These are phyloP conservation scores for Scaptomyza graminum DNA, from an alignment of 1,140 invertebrate genomes.

Conservation along the genomic window DNA sequence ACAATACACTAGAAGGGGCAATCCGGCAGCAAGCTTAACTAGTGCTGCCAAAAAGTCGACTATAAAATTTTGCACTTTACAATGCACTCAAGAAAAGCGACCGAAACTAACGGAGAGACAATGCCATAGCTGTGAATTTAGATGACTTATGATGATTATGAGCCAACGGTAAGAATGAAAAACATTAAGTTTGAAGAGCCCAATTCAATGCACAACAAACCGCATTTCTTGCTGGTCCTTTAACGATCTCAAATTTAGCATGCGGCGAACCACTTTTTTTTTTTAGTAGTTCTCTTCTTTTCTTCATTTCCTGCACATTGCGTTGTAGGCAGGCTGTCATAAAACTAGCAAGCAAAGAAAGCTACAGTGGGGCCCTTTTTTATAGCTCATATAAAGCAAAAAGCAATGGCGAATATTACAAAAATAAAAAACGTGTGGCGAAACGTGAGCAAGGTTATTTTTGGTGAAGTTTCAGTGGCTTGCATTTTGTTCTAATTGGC, in stretches of 20 bases:
- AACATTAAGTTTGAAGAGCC: constrained; percentile 11
- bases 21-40: constrained; percentile 15
- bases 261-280: constrained; percentile 14
- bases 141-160: constrained; percentile 57
- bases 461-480: constrained; percentile 28
- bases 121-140: constrained; percentile 57
- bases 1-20: constrained; percentile 16
- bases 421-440: constrained; percentile 1
- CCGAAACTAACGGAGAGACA: constrained; percentile 5
- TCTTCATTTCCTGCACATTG: not conserved
- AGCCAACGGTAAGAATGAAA: constrained; percentile 1
- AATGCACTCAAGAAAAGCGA: constrained; percentile 22
- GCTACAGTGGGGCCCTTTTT: constrained; percentile 16
- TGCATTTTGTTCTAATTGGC: constrained; percentile 47
- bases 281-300: not conserved
- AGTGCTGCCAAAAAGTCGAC: constrained; percentile 34
- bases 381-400: constrained; percentile 49
- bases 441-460: constrained; percentile 13
- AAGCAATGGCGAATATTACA: constrained; percentile 38
- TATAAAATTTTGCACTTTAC: constrained; percentile 43
- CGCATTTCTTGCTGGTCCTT: constrained; percentile 39
- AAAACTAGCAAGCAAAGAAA: constrained; percentile 25
- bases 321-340: constrained; percentile 28
- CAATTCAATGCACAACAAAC: constrained; percentile 49
- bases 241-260: constrained; percentile 56